Evolutionary conservation across 2,888 invertebrate species (phyloP).

Genomic region (Heliconius erato): DNA sequence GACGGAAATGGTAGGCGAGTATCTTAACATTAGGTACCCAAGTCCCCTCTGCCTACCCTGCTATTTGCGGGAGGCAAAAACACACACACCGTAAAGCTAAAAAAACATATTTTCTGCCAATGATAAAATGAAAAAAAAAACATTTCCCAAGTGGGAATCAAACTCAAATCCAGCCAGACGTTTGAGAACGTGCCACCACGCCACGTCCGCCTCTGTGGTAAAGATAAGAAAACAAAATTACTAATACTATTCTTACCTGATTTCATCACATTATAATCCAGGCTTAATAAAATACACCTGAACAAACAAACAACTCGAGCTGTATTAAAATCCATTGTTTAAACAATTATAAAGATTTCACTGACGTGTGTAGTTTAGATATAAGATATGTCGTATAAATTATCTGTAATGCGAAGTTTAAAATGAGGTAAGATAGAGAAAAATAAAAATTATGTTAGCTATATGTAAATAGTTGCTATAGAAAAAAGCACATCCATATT

Average conservation of each 20-base stretch:
- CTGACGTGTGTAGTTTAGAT: background rate
- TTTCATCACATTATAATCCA: background rate
- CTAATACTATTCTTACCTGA: background rate
- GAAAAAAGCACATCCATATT: too few species aligned
- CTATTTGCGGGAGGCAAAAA: too few species aligned
- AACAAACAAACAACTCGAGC: constrained; percentile 33
- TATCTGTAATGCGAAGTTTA: background rate
- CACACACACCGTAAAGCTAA: too few species aligned
- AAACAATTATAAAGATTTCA: constrained; percentile 33
- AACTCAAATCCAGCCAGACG: too few species aligned
- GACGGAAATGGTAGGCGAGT: background rate
- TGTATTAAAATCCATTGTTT: constrained; percentile 18
- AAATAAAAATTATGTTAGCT: background rate
- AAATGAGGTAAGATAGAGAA: background rate
- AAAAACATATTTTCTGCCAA: background rate
- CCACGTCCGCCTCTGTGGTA: too few species aligned
- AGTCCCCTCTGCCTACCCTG: too few species aligned
- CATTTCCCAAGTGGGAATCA: too few species aligned
- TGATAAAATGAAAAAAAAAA: background rate
- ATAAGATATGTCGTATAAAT: background rate
- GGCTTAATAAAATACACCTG: constrained; percentile 15
- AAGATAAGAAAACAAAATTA: background rate
- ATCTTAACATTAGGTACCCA: background rate
- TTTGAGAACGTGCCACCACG: too few species aligned
- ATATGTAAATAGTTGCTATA: too few species aligned